Evolutionary conservation across 2,113 vertebrate species (phyloP).

Genomic region (Nycticryphes semicollaris): DNA sequence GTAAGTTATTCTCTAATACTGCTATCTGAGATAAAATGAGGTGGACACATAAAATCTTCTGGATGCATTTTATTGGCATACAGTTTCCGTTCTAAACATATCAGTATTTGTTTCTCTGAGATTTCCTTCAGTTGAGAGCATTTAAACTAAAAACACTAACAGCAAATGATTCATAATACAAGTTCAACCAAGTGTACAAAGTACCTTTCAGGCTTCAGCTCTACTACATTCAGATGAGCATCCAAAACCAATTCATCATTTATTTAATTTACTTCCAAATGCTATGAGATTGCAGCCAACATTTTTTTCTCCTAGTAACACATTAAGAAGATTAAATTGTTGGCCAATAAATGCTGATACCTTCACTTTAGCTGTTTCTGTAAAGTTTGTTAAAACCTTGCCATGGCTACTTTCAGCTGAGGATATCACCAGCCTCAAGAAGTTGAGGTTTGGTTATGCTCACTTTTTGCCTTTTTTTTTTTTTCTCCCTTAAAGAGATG

Average conservation of each 20-base stretch:
- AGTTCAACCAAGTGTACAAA: not conserved
- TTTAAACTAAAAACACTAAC: not conserved
- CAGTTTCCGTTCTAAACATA: not conserved
- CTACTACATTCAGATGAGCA: not conserved
- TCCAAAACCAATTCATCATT: not conserved
- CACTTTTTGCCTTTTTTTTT: not conserved
- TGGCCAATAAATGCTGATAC: not conserved
- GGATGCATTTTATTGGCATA: not conserved
- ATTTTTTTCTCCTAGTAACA: not conserved
- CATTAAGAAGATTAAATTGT: not conserved
- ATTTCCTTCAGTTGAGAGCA: not conserved
- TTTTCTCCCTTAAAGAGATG: not conserved
- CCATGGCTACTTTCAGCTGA: not conserved
- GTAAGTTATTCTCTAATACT: not conserved
- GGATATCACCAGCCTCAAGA: not conserved
- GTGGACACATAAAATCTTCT: not conserved
- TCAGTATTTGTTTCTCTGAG: not conserved
- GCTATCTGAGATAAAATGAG: not conserved
- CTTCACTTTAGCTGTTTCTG: not conserved
- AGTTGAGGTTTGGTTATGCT: rapidly evolving
- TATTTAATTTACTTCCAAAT: not conserved
- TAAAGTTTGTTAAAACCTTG: not conserved
- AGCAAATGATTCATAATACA: not conserved
- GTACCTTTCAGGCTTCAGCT: not conserved
- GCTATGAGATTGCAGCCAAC: not conserved